These are phyloP conservation scores for Xenopus laevis DNA, from an alignment of 2,113 vertebrate species.

Conservation along the genomic window DNA sequence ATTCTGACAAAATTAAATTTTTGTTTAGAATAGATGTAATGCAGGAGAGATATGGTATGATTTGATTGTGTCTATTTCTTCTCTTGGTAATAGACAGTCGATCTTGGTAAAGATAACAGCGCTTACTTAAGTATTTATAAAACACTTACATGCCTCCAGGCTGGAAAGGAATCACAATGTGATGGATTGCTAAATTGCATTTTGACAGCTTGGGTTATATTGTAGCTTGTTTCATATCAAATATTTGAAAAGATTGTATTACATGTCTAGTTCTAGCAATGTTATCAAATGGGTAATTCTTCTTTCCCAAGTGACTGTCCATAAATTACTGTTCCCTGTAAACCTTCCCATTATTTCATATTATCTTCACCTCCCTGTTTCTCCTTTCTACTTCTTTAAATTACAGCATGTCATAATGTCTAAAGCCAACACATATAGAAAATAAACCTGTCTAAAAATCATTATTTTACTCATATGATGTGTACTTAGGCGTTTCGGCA, in stretches of 20 bases:
- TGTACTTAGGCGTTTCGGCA: too few relatives aligned
- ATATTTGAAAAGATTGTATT: constrained; percentile 17
- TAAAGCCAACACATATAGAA: neutral
- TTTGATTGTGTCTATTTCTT: constrained; percentile 26
- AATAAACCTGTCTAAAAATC: too few relatives aligned
- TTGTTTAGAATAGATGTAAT: neutral
- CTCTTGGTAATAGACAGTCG: constrained; percentile 16
- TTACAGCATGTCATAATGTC: neutral
- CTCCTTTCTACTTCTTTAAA: neutral
- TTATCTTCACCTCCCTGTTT: neutral
- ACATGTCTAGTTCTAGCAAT: neutral
- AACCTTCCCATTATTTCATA: neutral
- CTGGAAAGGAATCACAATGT: constrained; percentile 24
- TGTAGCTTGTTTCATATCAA: constrained; percentile 20
- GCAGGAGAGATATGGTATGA: neutral
- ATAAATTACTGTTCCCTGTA: neutral
- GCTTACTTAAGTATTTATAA: constrained; percentile 38
- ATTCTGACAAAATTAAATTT: neutral
- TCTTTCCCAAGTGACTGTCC: neutral
- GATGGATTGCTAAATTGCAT: constrained; percentile 36
- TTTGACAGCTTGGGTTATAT: constrained; percentile 30
- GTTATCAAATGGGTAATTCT: neutral
- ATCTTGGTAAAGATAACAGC: constrained; percentile 30
- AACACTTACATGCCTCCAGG: constrained; percentile 23
- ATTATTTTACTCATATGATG: too few relatives aligned